Conservation (phyloP, 2,797 vertebrate genomes). For the Limosa lapponica region DNA sequence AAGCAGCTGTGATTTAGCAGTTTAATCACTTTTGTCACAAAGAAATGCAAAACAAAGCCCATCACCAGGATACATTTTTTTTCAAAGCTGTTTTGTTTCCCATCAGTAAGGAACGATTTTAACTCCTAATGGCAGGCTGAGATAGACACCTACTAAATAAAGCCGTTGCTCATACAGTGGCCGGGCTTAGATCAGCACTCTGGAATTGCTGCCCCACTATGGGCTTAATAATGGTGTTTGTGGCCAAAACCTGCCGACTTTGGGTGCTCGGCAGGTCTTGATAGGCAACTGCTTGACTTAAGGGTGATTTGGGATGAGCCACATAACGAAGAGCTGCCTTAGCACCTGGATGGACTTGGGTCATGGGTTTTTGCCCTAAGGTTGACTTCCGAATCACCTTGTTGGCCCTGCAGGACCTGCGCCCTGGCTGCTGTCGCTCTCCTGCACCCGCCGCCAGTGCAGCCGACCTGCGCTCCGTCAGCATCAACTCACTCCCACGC, state of each 20-base stretch:
- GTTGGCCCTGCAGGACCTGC: fast-evolving
- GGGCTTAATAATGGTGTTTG: not conserved
- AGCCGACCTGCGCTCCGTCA: fast-evolving
- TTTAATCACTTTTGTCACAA: constrained; percentile 60
- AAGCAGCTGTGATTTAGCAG: constrained; percentile 67
- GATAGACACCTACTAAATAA: not conserved
- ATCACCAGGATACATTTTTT: not conserved
- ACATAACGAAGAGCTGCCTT: not conserved
- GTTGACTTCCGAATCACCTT: not conserved
- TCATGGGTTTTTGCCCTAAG: not conserved
- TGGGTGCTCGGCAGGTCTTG: not conserved
- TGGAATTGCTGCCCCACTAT: not conserved
- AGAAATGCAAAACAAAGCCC: constrained; percentile 63
- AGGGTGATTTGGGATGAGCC: not conserved
- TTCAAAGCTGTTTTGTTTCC: not conserved
- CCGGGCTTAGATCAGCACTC: not conserved
- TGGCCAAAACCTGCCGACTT: not conserved
- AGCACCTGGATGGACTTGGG: not conserved
- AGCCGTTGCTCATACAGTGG: not conserved
- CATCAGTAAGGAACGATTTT: not conserved
- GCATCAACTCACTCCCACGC: not conserved
- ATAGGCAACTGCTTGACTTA: not conserved
- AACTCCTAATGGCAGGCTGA: not conserved
- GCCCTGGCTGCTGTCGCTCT: not conserved
- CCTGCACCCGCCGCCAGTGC: fast-evolving